Evolutionary conservation across 2,797 vertebrate genomes (phyloP).

Genomic region (Lithobates sylvaticus): DNA sequence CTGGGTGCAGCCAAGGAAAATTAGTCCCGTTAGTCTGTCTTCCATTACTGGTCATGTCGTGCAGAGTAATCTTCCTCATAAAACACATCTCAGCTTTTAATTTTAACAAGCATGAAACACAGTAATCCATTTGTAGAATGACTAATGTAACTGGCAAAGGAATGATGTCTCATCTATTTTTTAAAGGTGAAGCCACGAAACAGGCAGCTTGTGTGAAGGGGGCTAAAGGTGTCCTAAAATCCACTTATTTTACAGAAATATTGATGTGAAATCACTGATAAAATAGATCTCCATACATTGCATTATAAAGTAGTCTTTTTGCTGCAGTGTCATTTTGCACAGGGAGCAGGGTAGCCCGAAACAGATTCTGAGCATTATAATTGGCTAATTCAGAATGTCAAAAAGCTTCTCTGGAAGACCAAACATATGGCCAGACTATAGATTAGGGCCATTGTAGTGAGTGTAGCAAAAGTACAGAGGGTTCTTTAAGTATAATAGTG

Average conservation of each 20-base stretch:
- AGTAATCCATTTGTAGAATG: constrained; percentile 60
- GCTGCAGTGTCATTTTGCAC: background rate
- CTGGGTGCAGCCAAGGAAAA: background rate
- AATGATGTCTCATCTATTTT: constrained; percentile 5
- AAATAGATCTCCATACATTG: background rate
- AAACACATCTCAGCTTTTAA: constrained; percentile 33
- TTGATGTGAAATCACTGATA: background rate
- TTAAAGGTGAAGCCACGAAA: constrained; percentile 28
- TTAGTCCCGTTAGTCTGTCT: constrained; percentile 8
- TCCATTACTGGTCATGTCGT: constrained; percentile 35
- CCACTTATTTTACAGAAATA: background rate
- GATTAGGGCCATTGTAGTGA: background rate
- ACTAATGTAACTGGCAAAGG: constrained; percentile 57
- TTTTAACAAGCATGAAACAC: constrained; percentile 57
- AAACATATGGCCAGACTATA: too few species aligned
- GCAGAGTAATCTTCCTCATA: constrained; percentile 30
- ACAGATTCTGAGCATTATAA: background rate
- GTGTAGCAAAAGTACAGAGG: background rate
- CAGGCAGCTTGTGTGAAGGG: background rate
- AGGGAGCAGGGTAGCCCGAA: background rate
- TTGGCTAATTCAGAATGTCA: too few species aligned
- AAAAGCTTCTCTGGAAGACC: too few species aligned
- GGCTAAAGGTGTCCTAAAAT: background rate
- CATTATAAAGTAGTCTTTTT: background rate
- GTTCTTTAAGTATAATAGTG: too few species aligned